Evolutionary conservation across 2,888 invertebrate species (phyloP).

Genomic region (Callyntrura guangdongensis): DNA sequence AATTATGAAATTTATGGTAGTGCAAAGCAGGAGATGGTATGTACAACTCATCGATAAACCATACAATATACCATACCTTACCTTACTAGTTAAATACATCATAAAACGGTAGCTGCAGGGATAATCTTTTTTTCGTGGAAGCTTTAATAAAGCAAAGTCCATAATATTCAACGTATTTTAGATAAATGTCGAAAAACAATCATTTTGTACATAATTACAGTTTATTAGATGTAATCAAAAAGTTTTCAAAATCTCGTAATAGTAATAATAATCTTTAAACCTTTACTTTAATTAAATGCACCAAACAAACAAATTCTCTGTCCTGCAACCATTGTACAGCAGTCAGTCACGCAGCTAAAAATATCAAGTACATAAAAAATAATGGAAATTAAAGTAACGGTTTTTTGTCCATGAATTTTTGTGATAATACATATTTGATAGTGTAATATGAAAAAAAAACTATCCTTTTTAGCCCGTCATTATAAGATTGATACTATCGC

Average conservation of each 20-base stretch:
- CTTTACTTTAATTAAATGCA: slow-evolving; percentile 22
- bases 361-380: slow-evolving; percentile 15
- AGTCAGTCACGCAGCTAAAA: slow-evolving; percentile 49
- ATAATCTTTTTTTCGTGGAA: slow-evolving; percentile 59
- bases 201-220: slow-evolving; percentile 43
- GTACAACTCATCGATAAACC: slow-evolving; percentile 62
- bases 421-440: slow-evolving; percentile 70
- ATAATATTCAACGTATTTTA: slow-evolving; percentile 22
- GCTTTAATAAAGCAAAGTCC: slow-evolving; percentile 72
- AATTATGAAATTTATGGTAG: neutral
- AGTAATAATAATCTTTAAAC: slow-evolving; percentile 7
- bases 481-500: slow-evolving; percentile 39
- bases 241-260: neutral
- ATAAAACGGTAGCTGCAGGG: slow-evolving; percentile 60
- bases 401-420: slow-evolving; percentile 79
- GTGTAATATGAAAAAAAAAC: neutral
- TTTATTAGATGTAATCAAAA: slow-evolving; percentile 14
- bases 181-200: slow-evolving; percentile 53
- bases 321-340: slow-evolving; percentile 32
- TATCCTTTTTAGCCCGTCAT: slow-evolving; percentile 54
- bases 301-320: slow-evolving; percentile 40
- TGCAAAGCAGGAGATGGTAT: slow-evolving; percentile 50
- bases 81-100: slow-evolving; percentile 42
- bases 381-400: slow-evolving; percentile 45
- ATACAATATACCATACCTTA: slow-evolving; percentile 47